phyloP scores from a whole-genome alignment of 2,113 vertebrate species.

The Campylomormyrus tamandua region DNA sequence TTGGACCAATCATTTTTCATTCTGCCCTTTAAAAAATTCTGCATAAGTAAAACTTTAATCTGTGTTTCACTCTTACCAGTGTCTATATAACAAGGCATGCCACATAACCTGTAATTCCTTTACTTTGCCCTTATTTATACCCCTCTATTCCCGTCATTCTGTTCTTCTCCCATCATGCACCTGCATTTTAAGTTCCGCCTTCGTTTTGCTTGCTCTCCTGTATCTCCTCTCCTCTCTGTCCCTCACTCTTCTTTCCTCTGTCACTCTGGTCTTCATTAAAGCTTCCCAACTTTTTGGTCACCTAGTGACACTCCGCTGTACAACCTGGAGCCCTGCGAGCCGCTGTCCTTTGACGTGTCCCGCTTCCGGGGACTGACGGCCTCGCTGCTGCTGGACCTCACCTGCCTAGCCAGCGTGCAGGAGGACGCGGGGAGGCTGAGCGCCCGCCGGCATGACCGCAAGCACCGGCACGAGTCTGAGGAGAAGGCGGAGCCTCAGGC shows the following conservation, averaged over 20 bases:
- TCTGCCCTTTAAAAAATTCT: no score
- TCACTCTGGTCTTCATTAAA: conserved; percentile 88
- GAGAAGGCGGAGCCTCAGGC: conserved; percentile 59
- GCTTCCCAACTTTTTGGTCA: conserved; percentile 99
- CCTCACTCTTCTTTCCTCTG: conserved; percentile 81
- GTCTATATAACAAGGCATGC: background rate
- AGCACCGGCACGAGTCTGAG: conserved; percentile 73
- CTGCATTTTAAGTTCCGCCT: conserved; percentile 54
- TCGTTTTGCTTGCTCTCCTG: conserved; percentile 68
- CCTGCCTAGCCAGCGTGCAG: conserved; percentile 90
- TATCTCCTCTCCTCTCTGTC: conserved; percentile 69
- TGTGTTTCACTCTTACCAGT: background rate
- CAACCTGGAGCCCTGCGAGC: conserved; percentile 96
- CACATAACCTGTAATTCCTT: background rate
- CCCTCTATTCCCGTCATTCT: background rate
- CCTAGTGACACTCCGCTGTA: conserved; percentile 98
- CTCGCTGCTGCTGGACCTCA: conserved; percentile 86
- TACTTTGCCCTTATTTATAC: background rate
- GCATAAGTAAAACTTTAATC: background rate
- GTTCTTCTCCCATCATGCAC: background rate
- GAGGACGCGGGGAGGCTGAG: conserved; percentile 77
- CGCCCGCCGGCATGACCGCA: conserved; percentile 79
- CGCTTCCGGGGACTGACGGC: conserved; percentile 90
- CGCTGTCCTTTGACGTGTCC: conserved; percentile 87
- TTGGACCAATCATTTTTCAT: no score